Evolutionary conservation across 2,888 invertebrate species (phyloP).

Genomic region (Liposcelis brunnea): DNA sequence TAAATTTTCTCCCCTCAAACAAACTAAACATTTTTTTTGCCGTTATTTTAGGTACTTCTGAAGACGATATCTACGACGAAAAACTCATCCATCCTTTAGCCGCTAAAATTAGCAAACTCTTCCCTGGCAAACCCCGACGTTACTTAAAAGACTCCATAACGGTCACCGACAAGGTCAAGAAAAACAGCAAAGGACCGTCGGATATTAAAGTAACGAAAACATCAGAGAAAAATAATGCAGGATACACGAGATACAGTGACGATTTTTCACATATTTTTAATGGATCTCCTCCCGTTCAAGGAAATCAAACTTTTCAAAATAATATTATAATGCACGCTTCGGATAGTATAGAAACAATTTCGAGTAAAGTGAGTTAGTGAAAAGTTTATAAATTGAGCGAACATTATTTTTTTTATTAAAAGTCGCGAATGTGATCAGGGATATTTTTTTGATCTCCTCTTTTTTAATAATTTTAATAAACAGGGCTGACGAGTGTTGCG

Average conservation of each 20-base stretch:
- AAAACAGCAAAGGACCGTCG: neutral
- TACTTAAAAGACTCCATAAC: slow-evolving; percentile 23
- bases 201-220: slow-evolving; percentile 8
- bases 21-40: neutral
- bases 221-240: neutral
- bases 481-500: too few relatives aligned
- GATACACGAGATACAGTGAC: neutral
- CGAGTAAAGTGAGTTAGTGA: too few relatives aligned
- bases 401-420: too few relatives aligned
- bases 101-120: slow-evolving; percentile 35
- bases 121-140: slow-evolving; percentile 40
- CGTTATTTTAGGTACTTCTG: slow-evolving; percentile 20
- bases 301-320: too few relatives aligned
- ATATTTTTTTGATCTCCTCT: too few relatives aligned
- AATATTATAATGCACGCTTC: too few relatives aligned
- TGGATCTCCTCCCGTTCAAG: too few relatives aligned
- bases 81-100: slow-evolving; percentile 47
- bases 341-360: too few relatives aligned
- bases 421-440: too few relatives aligned
- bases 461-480: too few relatives aligned
- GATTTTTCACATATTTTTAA: neutral
- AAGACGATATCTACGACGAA: slow-evolving; percentile 44
- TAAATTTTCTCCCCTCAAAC: too few relatives aligned
- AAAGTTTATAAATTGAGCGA: too few relatives aligned
- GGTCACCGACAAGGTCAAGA: slow-evolving; percentile 12